A percentile compares a stretch with the other conserved stretches of the same genome.
Conservation (phyloP, 2,888 invertebrate species). For the Xylocampa areola region DNA sequence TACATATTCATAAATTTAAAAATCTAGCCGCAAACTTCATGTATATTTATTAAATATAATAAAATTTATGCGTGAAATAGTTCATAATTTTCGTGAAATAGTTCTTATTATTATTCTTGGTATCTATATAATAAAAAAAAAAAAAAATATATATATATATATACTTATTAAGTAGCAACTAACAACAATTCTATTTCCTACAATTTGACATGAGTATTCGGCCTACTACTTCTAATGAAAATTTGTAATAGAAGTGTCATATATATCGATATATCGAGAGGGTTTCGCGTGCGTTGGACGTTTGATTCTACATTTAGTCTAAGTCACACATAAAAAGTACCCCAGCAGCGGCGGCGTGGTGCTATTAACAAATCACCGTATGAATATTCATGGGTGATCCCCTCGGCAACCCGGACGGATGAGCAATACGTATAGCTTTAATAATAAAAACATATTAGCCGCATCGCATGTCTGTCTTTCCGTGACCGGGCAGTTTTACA, state of each 20-base stretch:
- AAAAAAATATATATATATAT: too few species aligned
- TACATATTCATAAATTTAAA: too few species aligned
- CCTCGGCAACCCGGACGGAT: conserved; percentile 73
- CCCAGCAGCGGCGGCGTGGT: conserved; percentile 36
- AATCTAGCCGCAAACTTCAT: too few species aligned
- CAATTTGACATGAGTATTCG: too few species aligned
- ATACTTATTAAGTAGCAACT: too few species aligned
- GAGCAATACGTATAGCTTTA: conserved; percentile 82
- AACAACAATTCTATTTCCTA: too few species aligned
- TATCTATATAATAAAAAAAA: too few species aligned
- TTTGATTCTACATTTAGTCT: conserved; percentile 21
- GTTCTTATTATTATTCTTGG: too few species aligned
- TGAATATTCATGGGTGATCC: conserved; percentile 86
- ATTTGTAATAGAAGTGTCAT: not conserved
- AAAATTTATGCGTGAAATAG: too few species aligned
- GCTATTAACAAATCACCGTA: conserved; percentile 85
- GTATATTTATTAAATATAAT: too few species aligned
- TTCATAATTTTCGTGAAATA: too few species aligned
- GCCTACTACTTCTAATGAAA: too few species aligned
- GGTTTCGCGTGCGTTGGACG: conserved; percentile 5
- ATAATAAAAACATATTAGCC: conserved; percentile 89
- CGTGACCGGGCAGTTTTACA: conserved; percentile 89
- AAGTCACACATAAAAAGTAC: conserved; percentile 38
- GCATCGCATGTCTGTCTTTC: conserved; percentile 88
- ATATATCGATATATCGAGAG: not conserved